These are phyloP conservation scores for Piscicola geometra DNA, from an alignment of 2,888 invertebrate species.

Conservation along the genomic window DNA sequence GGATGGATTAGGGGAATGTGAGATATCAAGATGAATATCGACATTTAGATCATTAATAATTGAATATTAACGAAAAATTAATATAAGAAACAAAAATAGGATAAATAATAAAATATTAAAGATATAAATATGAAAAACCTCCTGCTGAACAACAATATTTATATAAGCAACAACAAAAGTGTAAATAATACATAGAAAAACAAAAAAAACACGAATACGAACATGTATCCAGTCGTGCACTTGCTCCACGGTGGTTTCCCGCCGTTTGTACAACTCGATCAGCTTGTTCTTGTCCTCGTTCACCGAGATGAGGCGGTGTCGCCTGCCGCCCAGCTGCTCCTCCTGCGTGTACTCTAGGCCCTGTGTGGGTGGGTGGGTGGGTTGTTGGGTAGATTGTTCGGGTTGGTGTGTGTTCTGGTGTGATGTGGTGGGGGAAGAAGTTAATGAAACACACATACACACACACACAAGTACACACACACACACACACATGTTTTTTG, in stretches of 20 bases:
- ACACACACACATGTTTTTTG: conserved; percentile 54
- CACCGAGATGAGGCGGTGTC: conserved; percentile 25
- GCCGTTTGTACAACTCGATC: conserved; percentile 24
- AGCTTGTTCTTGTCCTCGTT: conserved; percentile 33
- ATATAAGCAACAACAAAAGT: too few relatives aligned
- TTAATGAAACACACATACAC: too few relatives aligned
- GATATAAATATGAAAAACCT: too few relatives aligned
- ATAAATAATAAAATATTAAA: too few relatives aligned
- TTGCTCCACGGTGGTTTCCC: conserved; percentile 15
- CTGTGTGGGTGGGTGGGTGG: not conserved
- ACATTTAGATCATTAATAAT: not conserved
- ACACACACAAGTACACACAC: not conserved
- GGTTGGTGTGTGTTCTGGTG: too few relatives aligned
- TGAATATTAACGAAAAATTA: too few relatives aligned
- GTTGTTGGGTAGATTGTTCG: not conserved
- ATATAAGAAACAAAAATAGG: too few relatives aligned
- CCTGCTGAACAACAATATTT: too few relatives aligned
- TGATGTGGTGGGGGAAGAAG: too few relatives aligned
- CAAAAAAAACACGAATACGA: too few relatives aligned
- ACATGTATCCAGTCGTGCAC: conserved; percentile 31
- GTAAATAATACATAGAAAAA: too few relatives aligned
- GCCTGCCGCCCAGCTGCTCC: not conserved
- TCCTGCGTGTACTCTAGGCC: conserved; percentile 4
- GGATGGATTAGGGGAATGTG: too few relatives aligned
- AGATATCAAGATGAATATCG: not conserved